A percentile compares a stretch with the other conserved stretches of the same genome.
Conservation (phyloP, 2,888 invertebrate species). For the Sarcophaga carnaria region DNA sequence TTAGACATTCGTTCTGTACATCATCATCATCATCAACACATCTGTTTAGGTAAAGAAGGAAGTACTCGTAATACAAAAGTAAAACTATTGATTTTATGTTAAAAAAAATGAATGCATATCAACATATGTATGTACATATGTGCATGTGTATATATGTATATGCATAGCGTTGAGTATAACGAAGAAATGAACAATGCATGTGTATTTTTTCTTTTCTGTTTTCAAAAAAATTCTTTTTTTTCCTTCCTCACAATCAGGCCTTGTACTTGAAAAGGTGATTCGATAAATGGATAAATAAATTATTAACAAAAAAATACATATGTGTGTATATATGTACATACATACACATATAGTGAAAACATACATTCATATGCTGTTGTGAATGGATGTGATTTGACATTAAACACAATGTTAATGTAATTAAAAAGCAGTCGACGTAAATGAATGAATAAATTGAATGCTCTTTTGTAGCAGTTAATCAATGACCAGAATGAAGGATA, state of each 20-base stretch:
- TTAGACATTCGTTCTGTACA: neutral
- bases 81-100: conserved; percentile 39
- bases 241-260: conserved; percentile 57
- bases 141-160: conserved; percentile 9
- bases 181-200: conserved; percentile 11
- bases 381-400: conserved; percentile 38
- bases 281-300: conserved; percentile 58
- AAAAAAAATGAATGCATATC: neutral
- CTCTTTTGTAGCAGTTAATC: conserved; percentile 52
- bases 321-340: neutral
- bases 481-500: conserved; percentile 62
- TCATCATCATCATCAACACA: neutral
- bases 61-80: neutral
- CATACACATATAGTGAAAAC: neutral
- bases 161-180: neutral
- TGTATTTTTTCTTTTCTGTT: neutral
- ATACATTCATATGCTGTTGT: neutral
- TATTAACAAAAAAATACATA: conserved; percentile 19
- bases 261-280: conserved; percentile 60
- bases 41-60: neutral
- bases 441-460: conserved; percentile 52
- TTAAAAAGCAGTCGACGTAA: conserved; percentile 58
- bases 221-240: conserved; percentile 40
- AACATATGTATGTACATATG: conserved; percentile 4
- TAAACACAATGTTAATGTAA: conserved; percentile 64